Evolutionary conservation across 2,113 vertebrate species (phyloP).

Genomic region (Phasianus colchicus): DNA sequence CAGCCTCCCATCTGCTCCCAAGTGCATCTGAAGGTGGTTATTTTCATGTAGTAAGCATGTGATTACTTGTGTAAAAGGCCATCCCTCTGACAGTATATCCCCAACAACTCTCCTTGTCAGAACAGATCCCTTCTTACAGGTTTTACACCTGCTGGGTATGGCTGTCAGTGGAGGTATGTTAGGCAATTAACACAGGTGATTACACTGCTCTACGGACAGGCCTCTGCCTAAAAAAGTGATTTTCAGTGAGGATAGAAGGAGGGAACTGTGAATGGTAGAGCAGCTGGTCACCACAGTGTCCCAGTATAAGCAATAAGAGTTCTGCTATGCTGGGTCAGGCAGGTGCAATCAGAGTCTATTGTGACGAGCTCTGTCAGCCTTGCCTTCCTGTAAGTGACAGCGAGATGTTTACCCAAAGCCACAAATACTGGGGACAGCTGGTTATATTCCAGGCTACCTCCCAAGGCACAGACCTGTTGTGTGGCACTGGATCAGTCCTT

Average conservation of each 20-base stretch:
- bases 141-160: not conserved
- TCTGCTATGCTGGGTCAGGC: not conserved
- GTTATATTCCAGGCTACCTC: not conserved
- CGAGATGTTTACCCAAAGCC: not conserved
- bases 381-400: not conserved
- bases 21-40: conserved; percentile 60
- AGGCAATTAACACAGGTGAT: not conserved
- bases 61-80: not conserved
- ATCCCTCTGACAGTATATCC: conserved; percentile 1
- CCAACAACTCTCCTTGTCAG: not conserved
- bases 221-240: not conserved
- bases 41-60: conserved; percentile 9
- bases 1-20: conserved; percentile 63
- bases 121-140: not conserved
- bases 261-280: not conserved
- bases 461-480: not conserved
- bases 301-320: not conserved
- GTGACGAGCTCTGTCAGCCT: not conserved
- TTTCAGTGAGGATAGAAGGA: not conserved
- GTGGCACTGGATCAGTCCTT: not conserved
- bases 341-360: not conserved
- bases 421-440: not conserved
- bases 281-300: not conserved
- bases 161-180: not conserved
- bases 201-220: not conserved